Evolutionary conservation across 2,888 invertebrate genomes (phyloP).

Genomic region (Chloroclysta siterata): DNA sequence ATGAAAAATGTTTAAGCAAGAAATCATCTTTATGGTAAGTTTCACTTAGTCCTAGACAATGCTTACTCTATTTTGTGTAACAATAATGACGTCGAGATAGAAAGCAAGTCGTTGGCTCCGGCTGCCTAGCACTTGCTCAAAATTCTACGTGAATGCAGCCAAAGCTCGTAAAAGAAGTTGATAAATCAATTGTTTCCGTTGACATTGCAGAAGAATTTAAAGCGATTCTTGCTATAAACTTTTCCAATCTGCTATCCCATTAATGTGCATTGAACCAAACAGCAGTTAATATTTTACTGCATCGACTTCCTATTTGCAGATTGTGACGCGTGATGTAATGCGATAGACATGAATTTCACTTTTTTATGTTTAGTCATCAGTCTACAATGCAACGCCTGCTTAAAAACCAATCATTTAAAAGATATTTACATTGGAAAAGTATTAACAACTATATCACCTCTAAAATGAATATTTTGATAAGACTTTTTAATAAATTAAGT

Average conservation of each 20-base stretch:
- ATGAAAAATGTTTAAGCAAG: slow-evolving; percentile 79
- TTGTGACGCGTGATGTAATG: slow-evolving; percentile 59
- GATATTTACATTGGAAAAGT: slow-evolving; percentile 1
- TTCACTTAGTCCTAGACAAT: neutral
- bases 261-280: slow-evolving; percentile 57
- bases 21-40: slow-evolving; percentile 74
- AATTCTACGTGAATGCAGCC: neutral
- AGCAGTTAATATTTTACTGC: slow-evolving; percentile 60
- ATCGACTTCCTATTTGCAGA: slow-evolving; percentile 47
- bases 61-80: neutral
- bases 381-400: slow-evolving; percentile 21
- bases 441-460: slow-evolving; percentile 26
- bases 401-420: neutral
- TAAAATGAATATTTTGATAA: slow-evolving; percentile 18
- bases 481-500: slow-evolving; percentile 11
- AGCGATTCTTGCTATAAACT: slow-evolving; percentile 31
- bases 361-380: slow-evolving; percentile 62
- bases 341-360: slow-evolving; percentile 66
- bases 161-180: slow-evolving; percentile 14
- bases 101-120: neutral
- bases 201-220: slow-evolving; percentile 7
- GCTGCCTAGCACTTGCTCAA: neutral
- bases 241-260: slow-evolving; percentile 58
- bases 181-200: slow-evolving; percentile 14
- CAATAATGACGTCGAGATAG: neutral